A percentile compares a stretch with the other conserved stretches of the same genome.
phyloP scores from a whole-genome alignment of 2,113 vertebrate genomes.

The Semnornis frantzii region DNA sequence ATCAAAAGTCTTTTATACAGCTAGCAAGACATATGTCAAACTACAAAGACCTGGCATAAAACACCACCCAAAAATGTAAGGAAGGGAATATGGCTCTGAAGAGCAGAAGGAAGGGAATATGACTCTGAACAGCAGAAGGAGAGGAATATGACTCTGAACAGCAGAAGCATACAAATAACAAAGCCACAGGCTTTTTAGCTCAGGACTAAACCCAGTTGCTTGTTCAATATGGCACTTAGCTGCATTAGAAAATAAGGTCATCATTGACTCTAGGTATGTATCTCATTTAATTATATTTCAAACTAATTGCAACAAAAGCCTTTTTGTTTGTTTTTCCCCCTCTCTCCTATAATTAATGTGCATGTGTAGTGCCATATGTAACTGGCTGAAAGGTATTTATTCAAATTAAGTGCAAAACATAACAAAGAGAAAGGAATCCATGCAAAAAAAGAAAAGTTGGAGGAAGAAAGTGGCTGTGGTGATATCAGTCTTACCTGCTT shows the following conservation, averaged over 20 bases:
- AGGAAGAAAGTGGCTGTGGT: background rate
- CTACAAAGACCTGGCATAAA: background rate
- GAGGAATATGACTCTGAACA: background rate
- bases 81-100: background rate
- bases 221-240: background rate
- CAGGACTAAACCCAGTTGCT: background rate
- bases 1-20: background rate
- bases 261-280: background rate
- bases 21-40: background rate
- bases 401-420: background rate
- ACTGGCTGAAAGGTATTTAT: background rate
- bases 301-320: background rate
- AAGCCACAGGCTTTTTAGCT: background rate
- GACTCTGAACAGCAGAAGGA: background rate
- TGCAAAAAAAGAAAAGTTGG: background rate
- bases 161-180: background rate
- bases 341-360: background rate
- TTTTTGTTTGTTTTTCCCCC: background rate
- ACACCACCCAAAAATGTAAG: background rate
- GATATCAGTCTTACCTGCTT: background rate
- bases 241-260: background rate
- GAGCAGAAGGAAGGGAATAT: too few relatives aligned
- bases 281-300: background rate
- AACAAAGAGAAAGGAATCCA: background rate
- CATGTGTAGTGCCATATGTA: rapidly evolving